phyloP scores from a whole-genome alignment of 2,113 vertebrate species.

The Limnothrissa miodon region DNA sequence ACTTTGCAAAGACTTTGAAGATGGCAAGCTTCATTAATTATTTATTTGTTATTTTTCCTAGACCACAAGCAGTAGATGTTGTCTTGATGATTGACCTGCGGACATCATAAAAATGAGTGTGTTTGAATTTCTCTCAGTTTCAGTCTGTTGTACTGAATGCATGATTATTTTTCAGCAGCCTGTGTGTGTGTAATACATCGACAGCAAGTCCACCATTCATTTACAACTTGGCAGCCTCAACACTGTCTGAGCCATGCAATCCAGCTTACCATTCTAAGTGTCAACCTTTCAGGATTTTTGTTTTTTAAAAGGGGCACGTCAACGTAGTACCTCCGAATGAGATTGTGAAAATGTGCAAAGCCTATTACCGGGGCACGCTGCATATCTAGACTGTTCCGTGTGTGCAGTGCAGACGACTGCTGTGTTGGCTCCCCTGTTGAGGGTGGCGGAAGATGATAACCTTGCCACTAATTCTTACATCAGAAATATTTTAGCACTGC shows the following conservation, averaged over 20 bases:
- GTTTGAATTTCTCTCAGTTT: neutral
- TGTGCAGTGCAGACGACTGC: conserved; percentile 58
- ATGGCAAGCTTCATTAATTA: neutral
- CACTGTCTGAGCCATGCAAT: neutral
- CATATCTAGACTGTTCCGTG: neutral
- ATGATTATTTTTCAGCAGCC: conserved; percentile 14
- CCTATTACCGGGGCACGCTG: neutral
- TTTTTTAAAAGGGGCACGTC: conserved; percentile 53
- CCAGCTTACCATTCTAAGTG: conserved; percentile 6
- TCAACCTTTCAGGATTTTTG: conserved; percentile 60
- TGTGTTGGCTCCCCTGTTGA: conserved; percentile 59
- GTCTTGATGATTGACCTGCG: neutral
- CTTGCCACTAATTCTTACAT: conserved; percentile 63
- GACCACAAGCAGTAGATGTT: conserved; percentile 43
- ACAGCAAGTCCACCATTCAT: neutral
- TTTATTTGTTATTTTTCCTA: conserved; percentile 61
- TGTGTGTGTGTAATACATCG: conserved; percentile 32
- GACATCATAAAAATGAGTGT: neutral
- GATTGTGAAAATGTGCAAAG: neutral
- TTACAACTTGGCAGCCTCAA: neutral
- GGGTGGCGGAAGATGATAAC: conserved; percentile 60
- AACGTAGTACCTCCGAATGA: neutral
- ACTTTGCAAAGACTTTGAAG: conserved; percentile 72
- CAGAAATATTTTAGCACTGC: conserved; percentile 46
- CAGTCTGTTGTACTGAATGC: neutral